Percentiles rank a stretch among this genome's conserved stretches.
phyloP scores from a whole-genome alignment of 2,888 invertebrate species.

The Hecatera dysodea region DNA sequence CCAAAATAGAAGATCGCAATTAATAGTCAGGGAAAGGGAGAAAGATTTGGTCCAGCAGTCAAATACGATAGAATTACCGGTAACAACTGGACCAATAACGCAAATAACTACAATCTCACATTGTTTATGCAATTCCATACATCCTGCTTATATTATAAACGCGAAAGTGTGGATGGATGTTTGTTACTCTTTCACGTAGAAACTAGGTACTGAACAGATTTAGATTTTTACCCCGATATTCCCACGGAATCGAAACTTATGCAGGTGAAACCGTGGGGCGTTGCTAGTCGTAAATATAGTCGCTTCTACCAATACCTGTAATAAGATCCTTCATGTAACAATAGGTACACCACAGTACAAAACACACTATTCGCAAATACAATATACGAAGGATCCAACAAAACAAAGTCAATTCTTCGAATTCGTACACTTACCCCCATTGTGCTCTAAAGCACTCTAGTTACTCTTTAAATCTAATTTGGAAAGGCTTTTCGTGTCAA shows the following conservation, averaged over 20 bases:
- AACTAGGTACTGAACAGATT: no score
- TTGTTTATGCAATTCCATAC: not conserved
- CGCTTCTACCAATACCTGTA: not conserved
- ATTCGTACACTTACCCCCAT: slow-evolving; percentile 27
- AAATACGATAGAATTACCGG: no score
- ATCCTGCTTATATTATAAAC: no score
- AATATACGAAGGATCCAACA: slow-evolving; percentile 20
- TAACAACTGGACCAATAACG: not conserved
- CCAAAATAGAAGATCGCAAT: not conserved
- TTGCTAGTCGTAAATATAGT: no score
- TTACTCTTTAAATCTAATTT: slow-evolving; percentile 72
- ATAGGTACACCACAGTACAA: slow-evolving; percentile 7
- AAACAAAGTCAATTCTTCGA: slow-evolving; percentile 36
- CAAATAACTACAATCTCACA: not conserved
- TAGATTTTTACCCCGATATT: no score
- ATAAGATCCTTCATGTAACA: slow-evolving; percentile 13
- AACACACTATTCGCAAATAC: slow-evolving; percentile 31
- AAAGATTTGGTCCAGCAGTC: no score
- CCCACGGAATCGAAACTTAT: no score
- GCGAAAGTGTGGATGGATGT: no score
- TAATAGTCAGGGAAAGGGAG: not conserved
- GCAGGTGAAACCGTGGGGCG: no score
- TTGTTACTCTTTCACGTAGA: no score
- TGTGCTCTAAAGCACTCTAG: slow-evolving; percentile 52
- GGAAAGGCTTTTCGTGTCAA: slow-evolving; percentile 73